Conservation (phyloP, 2,113 vertebrate species). For the Chaetura pelagica region DNA sequence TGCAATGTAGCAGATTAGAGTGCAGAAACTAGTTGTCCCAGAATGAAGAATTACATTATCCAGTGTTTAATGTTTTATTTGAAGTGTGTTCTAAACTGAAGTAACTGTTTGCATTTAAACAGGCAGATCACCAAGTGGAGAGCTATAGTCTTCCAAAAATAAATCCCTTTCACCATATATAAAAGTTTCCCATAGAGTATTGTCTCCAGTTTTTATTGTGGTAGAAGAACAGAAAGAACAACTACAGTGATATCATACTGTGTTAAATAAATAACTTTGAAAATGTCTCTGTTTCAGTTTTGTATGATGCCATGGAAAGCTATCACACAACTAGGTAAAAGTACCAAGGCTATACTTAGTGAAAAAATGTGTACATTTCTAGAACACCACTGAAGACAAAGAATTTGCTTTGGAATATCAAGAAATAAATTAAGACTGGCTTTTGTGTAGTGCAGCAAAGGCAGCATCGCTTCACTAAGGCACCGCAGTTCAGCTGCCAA, state of each 20-base stretch:
- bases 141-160: conserved; percentile 50
- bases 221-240: conserved; percentile 19
- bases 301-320: conserved; percentile 30
- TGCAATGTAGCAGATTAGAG: neutral
- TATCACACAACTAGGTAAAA: neutral
- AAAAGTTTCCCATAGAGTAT: conserved; percentile 55
- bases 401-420: conserved; percentile 22
- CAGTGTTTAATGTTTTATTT: neutral
- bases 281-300: conserved; percentile 66
- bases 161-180: conserved; percentile 49
- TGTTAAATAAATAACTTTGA: conserved; percentile 64
- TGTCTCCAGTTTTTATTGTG: conserved; percentile 68
- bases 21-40: neutral
- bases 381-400: conserved; percentile 27
- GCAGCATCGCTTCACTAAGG: neutral
- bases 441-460: neutral
- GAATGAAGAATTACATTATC: neutral
- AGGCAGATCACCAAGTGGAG: conserved; percentile 2
- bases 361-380: conserved; percentile 40
- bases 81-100: neutral
- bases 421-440: neutral
- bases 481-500: neutral
- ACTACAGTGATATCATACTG: conserved; percentile 43
- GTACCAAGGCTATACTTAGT: neutral
- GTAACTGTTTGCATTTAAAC: conserved; percentile 21